Conservation (phyloP, 2,113 vertebrate species). For the Narcine bancroftii region DNA sequence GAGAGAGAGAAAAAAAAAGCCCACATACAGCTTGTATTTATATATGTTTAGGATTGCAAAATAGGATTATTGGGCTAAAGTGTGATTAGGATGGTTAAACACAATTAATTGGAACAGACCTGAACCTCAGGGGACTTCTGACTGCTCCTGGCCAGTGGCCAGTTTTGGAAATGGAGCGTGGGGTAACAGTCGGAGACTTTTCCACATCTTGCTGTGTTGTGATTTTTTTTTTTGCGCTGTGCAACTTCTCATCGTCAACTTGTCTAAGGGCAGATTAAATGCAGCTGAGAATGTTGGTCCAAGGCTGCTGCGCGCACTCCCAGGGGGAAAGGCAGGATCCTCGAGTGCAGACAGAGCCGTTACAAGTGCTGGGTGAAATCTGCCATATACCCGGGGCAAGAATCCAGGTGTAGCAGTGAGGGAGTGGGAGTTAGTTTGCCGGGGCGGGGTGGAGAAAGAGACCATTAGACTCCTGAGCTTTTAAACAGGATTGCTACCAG, state of each 20-base stretch:
- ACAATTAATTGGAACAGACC: slow-evolving; percentile 95
- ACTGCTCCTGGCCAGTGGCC: slow-evolving; percentile 74
- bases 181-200: slow-evolving; percentile 72
- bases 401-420: slow-evolving; percentile 87
- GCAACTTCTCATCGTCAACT: slow-evolving; percentile 93
- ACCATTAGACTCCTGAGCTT: slow-evolving; percentile 98
- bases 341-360: slow-evolving; percentile 80
- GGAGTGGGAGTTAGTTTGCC: slow-evolving; percentile 78
- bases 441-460: no score
- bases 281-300: slow-evolving; percentile 98
- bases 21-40: slow-evolving; percentile 74
- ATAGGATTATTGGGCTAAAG: slow-evolving; percentile 99
- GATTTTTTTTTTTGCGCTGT: slow-evolving; percentile 55
- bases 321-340: slow-evolving; percentile 97
- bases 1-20: no score
- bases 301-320: slow-evolving; percentile 74
- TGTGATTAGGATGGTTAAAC: slow-evolving; percentile 99
- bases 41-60: slow-evolving; percentile 93
- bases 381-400: slow-evolving; percentile 81
- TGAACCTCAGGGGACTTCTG: slow-evolving; percentile 70
- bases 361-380: slow-evolving; percentile 71
- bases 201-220: slow-evolving; percentile 66
- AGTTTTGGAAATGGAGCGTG: slow-evolving; percentile 82
- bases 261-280: slow-evolving; percentile 99
- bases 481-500: slow-evolving; percentile 91